Evolutionary conservation across 2,797 vertebrate genomes (phyloP).

Genomic region (Rhabdophis nuchalis): DNA sequence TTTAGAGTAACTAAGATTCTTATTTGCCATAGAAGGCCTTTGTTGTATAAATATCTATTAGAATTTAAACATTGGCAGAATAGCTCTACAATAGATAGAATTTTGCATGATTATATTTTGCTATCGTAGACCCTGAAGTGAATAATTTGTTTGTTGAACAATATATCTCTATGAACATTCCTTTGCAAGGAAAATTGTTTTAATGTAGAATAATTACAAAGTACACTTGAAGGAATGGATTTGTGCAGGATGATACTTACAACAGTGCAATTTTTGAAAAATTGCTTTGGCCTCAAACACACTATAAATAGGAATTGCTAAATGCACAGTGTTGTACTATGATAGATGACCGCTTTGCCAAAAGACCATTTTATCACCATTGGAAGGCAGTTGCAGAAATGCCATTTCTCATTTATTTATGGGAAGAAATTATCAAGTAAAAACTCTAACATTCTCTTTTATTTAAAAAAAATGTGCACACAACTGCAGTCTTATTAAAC

Average conservation of each 20-base stretch:
- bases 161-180: slow-evolving; percentile 33
- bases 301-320: slow-evolving; percentile 52
- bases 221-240: slow-evolving; percentile 35
- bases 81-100: background rate
- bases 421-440: slow-evolving; percentile 39
- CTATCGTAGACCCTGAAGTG: background rate
- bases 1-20: background rate
- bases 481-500: slow-evolving; percentile 43
- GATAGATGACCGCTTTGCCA: slow-evolving; percentile 51
- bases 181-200: slow-evolving; percentile 22
- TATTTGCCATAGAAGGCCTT: background rate
- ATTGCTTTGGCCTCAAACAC: slow-evolving; percentile 45
- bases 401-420: slow-evolving; percentile 38
- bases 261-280: slow-evolving; percentile 23
- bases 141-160: background rate
- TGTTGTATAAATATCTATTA: background rate
- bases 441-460: slow-evolving; percentile 24
- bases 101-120: background rate
- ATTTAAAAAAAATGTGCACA: rapidly evolving
- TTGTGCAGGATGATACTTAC: slow-evolving; percentile 48
- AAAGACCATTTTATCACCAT: slow-evolving; percentile 44
- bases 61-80: background rate
- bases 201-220: slow-evolving; percentile 38
- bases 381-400: slow-evolving; percentile 40
- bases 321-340: slow-evolving; percentile 46